phyloP scores from a whole-genome alignment of 2,888 invertebrate species.

The Erpobdella octoculata region DNA sequence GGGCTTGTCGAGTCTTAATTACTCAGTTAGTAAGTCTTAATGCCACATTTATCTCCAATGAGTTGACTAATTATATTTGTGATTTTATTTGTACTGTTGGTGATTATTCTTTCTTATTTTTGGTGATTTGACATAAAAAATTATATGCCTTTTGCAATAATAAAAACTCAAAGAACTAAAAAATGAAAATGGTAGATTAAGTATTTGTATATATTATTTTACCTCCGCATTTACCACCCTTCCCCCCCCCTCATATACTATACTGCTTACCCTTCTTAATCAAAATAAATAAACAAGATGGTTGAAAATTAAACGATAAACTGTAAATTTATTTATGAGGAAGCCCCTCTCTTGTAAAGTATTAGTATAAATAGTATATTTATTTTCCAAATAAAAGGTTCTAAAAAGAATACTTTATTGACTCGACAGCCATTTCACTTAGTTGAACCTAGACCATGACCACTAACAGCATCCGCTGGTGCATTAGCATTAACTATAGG shows the following conservation, averaged over 20 bases:
- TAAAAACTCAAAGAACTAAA: background rate
- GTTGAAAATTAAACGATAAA: slow-evolving; percentile 35
- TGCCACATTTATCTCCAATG: slow-evolving; percentile 65
- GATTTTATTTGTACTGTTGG: slow-evolving; percentile 27
- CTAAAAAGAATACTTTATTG: slow-evolving; percentile 30
- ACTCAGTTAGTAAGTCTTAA: slow-evolving; percentile 59
- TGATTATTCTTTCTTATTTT: slow-evolving; percentile 17
- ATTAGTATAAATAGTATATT: slow-evolving; percentile 36
- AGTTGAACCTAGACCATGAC: slow-evolving; percentile 43
- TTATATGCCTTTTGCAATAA: background rate
- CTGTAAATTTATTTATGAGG: slow-evolving; percentile 36
- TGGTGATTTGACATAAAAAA: slow-evolving; percentile 31
- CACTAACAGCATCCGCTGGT: slow-evolving; percentile 39
- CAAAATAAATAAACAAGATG: no score
- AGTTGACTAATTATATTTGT: slow-evolving; percentile 48
- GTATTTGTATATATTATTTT: no score
- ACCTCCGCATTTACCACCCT: no score
- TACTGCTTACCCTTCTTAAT: no score
- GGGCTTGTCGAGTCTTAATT: slow-evolving; percentile 65
- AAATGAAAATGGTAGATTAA: slow-evolving; percentile 28
- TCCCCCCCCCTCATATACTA: no score
- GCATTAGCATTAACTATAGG: slow-evolving; percentile 40
- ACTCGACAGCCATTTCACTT: slow-evolving; percentile 39
- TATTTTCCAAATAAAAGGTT: slow-evolving; percentile 37
- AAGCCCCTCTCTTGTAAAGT: slow-evolving; percentile 28